phyloP scores from a whole-genome alignment of 2,797 vertebrate species.

The Rallus crepitans region DNA sequence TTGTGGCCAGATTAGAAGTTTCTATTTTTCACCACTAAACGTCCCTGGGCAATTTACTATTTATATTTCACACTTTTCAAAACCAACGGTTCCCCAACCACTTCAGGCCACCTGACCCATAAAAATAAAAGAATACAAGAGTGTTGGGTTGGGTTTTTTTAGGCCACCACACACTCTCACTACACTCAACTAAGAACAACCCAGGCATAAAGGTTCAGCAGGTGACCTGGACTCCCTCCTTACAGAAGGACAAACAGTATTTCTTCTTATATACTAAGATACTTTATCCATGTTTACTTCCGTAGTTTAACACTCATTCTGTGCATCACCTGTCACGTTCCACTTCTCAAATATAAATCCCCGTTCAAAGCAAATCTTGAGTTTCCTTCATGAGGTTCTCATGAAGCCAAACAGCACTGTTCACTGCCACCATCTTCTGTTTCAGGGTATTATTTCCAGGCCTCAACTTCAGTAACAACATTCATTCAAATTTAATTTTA shows the following conservation, averaged over 20 bases:
- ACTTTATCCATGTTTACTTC: not conserved
- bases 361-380: not conserved
- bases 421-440: not conserved
- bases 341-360: not conserved
- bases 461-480: not conserved
- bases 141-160: not conserved
- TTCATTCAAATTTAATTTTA: not conserved
- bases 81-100: constrained; percentile 7
- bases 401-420: not conserved
- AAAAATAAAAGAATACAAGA: not conserved
- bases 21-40: constrained; percentile 35
- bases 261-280: not conserved
- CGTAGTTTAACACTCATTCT: not conserved
- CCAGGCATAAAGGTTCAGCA: not conserved
- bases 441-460: not conserved
- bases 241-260: not conserved
- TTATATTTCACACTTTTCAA: constrained; percentile 37
- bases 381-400: not conserved
- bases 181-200: not conserved
- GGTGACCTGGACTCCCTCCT: not conserved
- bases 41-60: constrained; percentile 16
- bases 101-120: not conserved
- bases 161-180: not conserved
- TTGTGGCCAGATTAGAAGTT: constrained; percentile 20
- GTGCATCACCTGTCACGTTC: not conserved